Percentiles rank a stretch among this genome's conserved stretches.
phyloP scores from a whole-genome alignment of 2,113 vertebrate genomes.

The Mesembrinibis cayennensis region DNA sequence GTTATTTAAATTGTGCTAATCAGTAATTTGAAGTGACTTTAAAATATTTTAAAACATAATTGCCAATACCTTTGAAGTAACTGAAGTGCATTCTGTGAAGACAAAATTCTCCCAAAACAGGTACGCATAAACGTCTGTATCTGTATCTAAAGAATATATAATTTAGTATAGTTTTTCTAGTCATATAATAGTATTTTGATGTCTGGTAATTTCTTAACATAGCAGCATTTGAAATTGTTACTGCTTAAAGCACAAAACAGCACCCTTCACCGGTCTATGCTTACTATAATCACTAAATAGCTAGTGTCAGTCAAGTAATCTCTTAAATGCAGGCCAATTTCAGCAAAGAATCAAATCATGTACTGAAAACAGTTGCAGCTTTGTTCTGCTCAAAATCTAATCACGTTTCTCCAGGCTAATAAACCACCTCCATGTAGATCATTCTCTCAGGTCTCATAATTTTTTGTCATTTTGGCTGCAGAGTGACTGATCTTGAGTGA shows the following conservation, averaged over 20 bases:
- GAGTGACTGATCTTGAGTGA: not conserved
- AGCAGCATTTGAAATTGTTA: not conserved
- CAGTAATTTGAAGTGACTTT: not conserved
- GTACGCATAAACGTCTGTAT: constrained; percentile 80
- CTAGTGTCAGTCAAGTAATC: not conserved
- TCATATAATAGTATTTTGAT: not conserved
- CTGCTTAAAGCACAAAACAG: not conserved
- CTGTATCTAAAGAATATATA: constrained; percentile 71
- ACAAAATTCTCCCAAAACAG: constrained; percentile 78
- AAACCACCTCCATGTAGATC: not conserved
- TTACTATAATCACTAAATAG: not conserved
- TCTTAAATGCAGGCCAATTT: not conserved
- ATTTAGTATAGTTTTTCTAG: not conserved
- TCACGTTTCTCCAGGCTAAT: not conserved
- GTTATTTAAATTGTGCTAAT: not conserved
- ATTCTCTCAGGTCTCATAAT: not conserved
- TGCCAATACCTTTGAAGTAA: constrained; percentile 79
- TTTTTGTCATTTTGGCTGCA: not conserved
- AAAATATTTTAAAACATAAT: not conserved
- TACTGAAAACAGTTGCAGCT: not conserved
- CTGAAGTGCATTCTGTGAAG: constrained; percentile 77
- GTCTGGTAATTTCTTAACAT: not conserved
- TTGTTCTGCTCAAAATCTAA: not conserved
- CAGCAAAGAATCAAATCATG: not conserved
- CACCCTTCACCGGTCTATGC: not conserved